Evolutionary conservation across 2,113 vertebrate genomes (phyloP).

Genomic region (Limnothrissa miodon): DNA sequence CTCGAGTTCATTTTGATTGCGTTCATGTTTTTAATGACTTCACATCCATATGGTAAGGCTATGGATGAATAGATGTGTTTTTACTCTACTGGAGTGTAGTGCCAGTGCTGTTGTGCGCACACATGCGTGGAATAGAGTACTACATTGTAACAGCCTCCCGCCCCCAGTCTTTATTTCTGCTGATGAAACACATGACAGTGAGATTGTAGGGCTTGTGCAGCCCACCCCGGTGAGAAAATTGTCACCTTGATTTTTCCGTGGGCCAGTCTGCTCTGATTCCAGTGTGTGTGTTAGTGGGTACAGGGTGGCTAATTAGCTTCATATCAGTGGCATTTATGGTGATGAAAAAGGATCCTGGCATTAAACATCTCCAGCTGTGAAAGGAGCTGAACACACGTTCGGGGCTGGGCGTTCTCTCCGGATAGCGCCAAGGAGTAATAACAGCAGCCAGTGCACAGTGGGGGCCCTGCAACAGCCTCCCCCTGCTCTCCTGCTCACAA

Average conservation of each 20-base stretch:
- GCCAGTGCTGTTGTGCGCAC: neutral
- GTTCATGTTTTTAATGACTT: neutral
- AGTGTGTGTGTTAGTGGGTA: constrained; percentile 1
- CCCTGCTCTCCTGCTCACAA: constrained; percentile 21
- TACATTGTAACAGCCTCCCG: neutral
- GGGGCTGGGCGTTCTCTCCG: constrained; percentile 21
- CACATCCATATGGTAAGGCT: neutral
- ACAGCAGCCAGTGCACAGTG: constrained; percentile 14
- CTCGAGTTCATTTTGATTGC: neutral
- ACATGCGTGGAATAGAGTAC: neutral
- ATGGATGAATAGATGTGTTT: neutral
- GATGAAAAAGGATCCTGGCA: constrained; percentile 19
- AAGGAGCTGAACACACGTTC: constrained; percentile 4
- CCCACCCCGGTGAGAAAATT: constrained; percentile 26
- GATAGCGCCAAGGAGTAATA: constrained; percentile 23
- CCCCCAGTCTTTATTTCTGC: constrained; percentile 18
- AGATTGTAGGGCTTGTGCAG: constrained; percentile 27
- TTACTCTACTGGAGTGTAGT: neutral
- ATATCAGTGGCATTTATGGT: constrained; percentile 28
- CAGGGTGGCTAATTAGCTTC: constrained; percentile 28
- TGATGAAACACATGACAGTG: constrained; percentile 30
- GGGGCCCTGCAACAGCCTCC: constrained; percentile 9
- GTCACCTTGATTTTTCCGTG: constrained; percentile 34
- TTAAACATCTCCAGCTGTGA: constrained; percentile 29
- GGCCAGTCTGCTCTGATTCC: constrained; percentile 16